phyloP scores from a whole-genome alignment of 1,140 invertebrate species.

The Cataglyphis hispanica region DNA sequence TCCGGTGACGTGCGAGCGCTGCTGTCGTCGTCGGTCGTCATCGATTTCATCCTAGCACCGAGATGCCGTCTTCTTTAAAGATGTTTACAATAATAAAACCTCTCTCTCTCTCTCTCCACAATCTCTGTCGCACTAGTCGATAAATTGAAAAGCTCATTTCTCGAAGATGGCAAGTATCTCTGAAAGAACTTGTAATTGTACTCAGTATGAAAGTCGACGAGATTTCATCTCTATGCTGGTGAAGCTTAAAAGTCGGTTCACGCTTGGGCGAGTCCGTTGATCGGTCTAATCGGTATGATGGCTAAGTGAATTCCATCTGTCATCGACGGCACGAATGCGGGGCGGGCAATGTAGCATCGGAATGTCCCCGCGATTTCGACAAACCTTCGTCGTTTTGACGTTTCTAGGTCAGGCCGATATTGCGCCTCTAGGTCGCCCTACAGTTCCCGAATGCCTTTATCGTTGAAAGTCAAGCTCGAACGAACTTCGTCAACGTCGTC shows the following conservation, averaged over 20 bases:
- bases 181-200: conserved; percentile 28
- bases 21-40: conserved; percentile 19
- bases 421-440: conserved; percentile 69
- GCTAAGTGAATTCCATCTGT: conserved; percentile 74
- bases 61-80: conserved; percentile 28
- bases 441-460: conserved; percentile 65
- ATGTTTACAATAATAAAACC: background rate
- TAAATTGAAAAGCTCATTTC: conserved; percentile 17
- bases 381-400: conserved; percentile 56
- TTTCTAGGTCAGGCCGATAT: conserved; percentile 74
- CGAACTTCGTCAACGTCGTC: conserved; percentile 60
- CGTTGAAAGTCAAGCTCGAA: conserved; percentile 73
- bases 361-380: conserved; percentile 52
- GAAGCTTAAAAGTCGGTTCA: conserved; percentile 50
- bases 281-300: conserved; percentile 65
- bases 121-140: background rate
- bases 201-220: background rate
- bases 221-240: conserved; percentile 23
- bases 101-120: background rate
- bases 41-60: conserved; percentile 30
- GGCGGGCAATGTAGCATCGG: background rate
- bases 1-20: conserved; percentile 43
- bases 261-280: conserved; percentile 63
- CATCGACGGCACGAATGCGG: conserved; percentile 39
- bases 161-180: background rate